Base-by-base conservation (phyloP, 2,113 vertebrate genomes). In the Grammomys surdaster region DNA sequence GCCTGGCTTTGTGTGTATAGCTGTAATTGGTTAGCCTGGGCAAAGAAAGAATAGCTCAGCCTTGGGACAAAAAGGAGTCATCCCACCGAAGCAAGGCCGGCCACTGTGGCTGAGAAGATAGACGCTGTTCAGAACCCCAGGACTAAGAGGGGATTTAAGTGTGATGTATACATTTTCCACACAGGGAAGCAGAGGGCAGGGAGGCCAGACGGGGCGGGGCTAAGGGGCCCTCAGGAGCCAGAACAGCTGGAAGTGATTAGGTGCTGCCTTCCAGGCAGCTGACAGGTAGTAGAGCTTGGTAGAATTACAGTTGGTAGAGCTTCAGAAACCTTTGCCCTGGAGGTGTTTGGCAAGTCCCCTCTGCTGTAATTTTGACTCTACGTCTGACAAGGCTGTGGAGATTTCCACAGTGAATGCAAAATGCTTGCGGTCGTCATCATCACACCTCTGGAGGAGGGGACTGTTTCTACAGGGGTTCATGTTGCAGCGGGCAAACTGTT, bases 191-290 rank as follows among this genome's bases (percentile, higher is more conserved):
- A 75, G 82, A 92, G 97, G 97, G 88, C 92, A 93, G 26, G 91
- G 85, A 96, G 78, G 97, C 96, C 95, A 97, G 97, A 98, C 92
- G 0, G 94, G 96, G 96, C 67, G 97, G 97, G 60, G 91, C 95
- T 31, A 4, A 28, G 4, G 75, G 36, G 14, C 0, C 16, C 4
- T 40, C 0, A 10, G 80, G 93, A 97, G 95, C 97, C 97, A 89
- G 1, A 26, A 22, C 97, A 96, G 93, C 97, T 98, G 97, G 81
- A 90, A 97, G 84, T 72, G 92, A 98, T 98, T 96, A 97, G 40
- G 86, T 7, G 54, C 69, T 51, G 93, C 75, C 97, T 78, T 0
- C 54, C 31, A 93, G 96, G 94, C 97, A 82, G 88, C 91, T 96
- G 95, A 95, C 97, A 98, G 97, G 97, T 97, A 95, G 96, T 36